These are phyloP conservation scores for Drosophila rellima DNA, from an alignment of 2,888 invertebrate species.

Conservation along the genomic window DNA sequence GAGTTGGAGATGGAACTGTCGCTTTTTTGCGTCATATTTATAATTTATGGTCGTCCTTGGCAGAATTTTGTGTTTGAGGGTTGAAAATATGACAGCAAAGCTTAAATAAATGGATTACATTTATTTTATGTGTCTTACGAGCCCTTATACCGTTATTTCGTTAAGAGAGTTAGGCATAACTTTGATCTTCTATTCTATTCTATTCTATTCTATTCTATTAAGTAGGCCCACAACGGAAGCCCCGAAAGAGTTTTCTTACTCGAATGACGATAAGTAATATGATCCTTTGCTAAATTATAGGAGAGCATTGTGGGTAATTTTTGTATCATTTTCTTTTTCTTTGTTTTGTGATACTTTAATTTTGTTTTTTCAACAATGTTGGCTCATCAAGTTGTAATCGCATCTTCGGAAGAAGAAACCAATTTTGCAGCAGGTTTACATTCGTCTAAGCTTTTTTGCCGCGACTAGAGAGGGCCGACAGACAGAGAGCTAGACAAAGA, in stretches of 20 bases:
- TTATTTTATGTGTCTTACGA: constrained; percentile 19
- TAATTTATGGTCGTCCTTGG: constrained; percentile 32
- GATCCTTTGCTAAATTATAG: constrained; percentile 14
- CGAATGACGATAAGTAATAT: constrained; percentile 4
- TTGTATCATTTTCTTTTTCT: neutral
- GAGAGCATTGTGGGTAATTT: constrained; percentile 13
- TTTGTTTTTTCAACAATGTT: constrained; percentile 7
- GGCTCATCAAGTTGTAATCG: constrained; percentile 78
- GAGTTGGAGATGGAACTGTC: constrained; percentile 11
- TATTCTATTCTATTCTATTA: constrained; percentile 2
- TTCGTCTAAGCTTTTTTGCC: constrained; percentile 54
- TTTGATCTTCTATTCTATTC: constrained; percentile 15
- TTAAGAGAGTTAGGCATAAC: constrained; percentile 18
- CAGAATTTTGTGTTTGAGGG: constrained; percentile 6
- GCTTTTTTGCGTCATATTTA: constrained; percentile 34
- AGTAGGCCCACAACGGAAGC: neutral
- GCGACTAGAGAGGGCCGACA: neutral
- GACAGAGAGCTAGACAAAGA: neutral
- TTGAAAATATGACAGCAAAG: constrained; percentile 34
- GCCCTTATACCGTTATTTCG: constrained; percentile 14
- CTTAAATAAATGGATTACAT: constrained; percentile 41
- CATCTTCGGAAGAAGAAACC: constrained; percentile 65
- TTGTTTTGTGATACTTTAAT: constrained; percentile 19
- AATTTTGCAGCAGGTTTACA: constrained; percentile 76
- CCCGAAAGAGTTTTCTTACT: constrained; percentile 16